Conservation (phyloP, 2,888 invertebrate species). For the Brenthis daphne region DNA sequence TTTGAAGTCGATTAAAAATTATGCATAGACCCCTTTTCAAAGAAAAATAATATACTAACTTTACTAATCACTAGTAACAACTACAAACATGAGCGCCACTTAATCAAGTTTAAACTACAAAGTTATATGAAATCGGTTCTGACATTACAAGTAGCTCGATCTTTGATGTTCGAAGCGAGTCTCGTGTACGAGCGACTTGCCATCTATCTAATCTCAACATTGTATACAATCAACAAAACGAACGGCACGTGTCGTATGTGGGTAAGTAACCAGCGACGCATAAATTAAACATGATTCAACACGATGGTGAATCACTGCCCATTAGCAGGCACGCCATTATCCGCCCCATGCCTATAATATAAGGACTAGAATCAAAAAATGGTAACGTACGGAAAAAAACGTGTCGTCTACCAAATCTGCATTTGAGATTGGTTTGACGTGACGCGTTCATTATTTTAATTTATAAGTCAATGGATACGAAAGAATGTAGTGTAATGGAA, state of each 20-base stretch:
- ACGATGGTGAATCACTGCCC: slow-evolving; percentile 39
- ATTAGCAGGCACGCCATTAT: slow-evolving; percentile 35
- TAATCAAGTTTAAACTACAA: no score
- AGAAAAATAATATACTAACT: no score
- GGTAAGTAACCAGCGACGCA: slow-evolving; percentile 29
- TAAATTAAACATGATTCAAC: slow-evolving; percentile 43
- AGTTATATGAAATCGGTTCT: no score
- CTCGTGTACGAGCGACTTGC: not conserved
- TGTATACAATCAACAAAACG: slow-evolving; percentile 4
- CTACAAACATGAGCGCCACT: no score
- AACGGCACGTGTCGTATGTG: slow-evolving; percentile 34
- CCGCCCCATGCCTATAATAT: slow-evolving; percentile 23
- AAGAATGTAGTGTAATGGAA: no score
- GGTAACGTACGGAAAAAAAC: slow-evolving; percentile 2
- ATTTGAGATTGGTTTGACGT: slow-evolving; percentile 13
- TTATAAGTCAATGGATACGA: not conserved
- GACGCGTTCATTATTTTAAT: slow-evolving; percentile 21
- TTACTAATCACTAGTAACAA: no score
- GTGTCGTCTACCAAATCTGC: slow-evolving; percentile 19
- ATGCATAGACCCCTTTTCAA: no score
- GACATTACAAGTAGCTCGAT: no score
- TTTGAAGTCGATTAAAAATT: no score
- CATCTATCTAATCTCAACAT: no score
- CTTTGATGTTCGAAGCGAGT: no score
- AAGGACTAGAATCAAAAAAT: slow-evolving; percentile 22